Percentiles rank a stretch among this genome's conserved stretches.
These are phyloP conservation scores for Ophraella communa DNA, from an alignment of 2,888 invertebrate species.

Conservation along the genomic window DNA sequence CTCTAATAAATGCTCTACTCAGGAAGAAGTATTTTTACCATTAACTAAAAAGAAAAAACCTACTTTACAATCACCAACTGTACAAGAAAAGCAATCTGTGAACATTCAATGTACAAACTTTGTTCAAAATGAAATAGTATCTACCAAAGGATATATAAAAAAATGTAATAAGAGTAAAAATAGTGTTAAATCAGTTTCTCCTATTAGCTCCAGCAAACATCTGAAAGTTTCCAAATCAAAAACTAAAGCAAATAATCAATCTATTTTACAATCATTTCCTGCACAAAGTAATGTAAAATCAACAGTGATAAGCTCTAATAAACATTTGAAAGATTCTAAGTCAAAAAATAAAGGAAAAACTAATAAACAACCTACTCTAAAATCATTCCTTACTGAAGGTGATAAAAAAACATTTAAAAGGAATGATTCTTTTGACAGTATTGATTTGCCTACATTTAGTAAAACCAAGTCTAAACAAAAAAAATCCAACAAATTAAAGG, in stretches of 20 bases:
- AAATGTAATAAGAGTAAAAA: background rate
- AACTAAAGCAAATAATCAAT: background rate
- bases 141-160: background rate
- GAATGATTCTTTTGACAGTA: slow-evolving; percentile 32
- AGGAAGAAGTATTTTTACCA: background rate
- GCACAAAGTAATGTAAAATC: background rate
- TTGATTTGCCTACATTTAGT: slow-evolving; percentile 36
- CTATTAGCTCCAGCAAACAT: background rate
- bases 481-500: slow-evolving; percentile 20
- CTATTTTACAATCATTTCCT: slow-evolving; percentile 1
- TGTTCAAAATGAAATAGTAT: background rate
- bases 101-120: background rate
- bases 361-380: slow-evolving; percentile 8
- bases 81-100: no score
- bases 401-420: slow-evolving; percentile 17
- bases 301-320: no score
- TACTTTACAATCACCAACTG: background rate
- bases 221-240: background rate
- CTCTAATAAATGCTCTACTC: background rate
- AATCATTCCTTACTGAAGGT: background rate
- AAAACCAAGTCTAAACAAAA: slow-evolving; percentile 17
- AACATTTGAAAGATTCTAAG: background rate
- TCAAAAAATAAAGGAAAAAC: background rate
- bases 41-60: background rate
- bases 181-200: background rate